These are phyloP conservation scores for Sphinx pinastri DNA, from an alignment of 2,888 invertebrate species.

Conservation along the genomic window DNA sequence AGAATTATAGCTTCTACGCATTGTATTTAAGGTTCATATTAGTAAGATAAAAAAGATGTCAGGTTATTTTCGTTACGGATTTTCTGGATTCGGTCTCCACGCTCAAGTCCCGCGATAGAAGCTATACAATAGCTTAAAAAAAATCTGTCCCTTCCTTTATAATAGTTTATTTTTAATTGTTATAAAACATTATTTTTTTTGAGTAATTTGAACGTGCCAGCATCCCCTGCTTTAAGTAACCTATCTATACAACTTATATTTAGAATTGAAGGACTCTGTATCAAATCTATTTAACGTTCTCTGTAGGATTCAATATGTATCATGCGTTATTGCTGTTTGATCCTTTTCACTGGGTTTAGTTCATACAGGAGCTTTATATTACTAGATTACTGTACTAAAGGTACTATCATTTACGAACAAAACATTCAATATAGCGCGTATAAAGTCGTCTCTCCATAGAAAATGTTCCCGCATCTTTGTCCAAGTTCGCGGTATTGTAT, in stretches of 20 bases:
- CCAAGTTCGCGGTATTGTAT: conserved; percentile 12
- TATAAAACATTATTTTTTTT: too few relatives aligned
- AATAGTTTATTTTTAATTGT: too few relatives aligned
- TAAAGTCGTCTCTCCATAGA: neutral
- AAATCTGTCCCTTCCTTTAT: too few relatives aligned
- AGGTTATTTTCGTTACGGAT: too few relatives aligned
- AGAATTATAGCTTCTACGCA: too few relatives aligned
- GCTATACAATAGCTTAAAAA: too few relatives aligned
- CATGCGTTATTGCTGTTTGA: neutral
- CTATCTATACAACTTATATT: neutral
- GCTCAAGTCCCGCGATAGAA: too few relatives aligned
- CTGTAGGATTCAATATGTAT: neutral
- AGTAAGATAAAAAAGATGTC: too few relatives aligned
- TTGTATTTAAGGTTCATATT: too few relatives aligned
- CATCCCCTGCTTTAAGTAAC: too few relatives aligned
- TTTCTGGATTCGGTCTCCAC: too few relatives aligned
- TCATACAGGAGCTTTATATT: neutral
- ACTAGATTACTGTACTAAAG: neutral
- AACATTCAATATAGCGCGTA: neutral
- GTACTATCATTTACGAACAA: neutral
- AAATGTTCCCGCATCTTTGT: conserved; percentile 21
- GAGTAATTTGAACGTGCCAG: too few relatives aligned
- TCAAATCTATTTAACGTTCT: neutral
- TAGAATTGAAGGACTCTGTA: neutral
- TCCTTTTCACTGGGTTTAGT: neutral